A percentile compares a stretch with the other conserved stretches of the same genome.
Conservation (phyloP, 2,797 vertebrate genomes). For the Rhadinocentrus ornatus region DNA sequence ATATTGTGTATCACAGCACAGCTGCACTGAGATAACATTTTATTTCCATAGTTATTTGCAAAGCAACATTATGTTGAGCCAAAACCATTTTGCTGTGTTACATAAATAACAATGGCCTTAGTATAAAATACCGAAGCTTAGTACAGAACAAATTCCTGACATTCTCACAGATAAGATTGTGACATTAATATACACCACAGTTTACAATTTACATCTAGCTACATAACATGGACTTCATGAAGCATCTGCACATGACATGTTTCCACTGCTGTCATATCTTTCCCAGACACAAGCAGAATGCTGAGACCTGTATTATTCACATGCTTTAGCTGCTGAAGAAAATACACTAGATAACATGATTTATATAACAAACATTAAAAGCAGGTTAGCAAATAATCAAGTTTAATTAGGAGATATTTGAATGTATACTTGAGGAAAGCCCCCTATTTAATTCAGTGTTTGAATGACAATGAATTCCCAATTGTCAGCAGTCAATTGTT, state of each 20-base stretch:
- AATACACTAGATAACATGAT: too few relatives aligned
- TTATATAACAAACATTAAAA: too few relatives aligned
- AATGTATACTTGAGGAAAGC: neutral
- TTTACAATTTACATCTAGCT: neutral
- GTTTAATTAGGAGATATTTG: neutral
- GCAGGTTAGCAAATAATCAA: neutral
- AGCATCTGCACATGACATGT: constrained; percentile 12
- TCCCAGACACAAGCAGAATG: neutral
- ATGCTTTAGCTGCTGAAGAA: neutral
- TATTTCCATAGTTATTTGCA: too few relatives aligned
- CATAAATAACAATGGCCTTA: neutral
- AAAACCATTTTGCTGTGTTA: neutral
- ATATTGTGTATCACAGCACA: too few relatives aligned
- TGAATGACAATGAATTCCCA: neutral
- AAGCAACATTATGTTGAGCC: neutral
- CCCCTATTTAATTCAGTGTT: neutral
- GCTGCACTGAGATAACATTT: too few relatives aligned
- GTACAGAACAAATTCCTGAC: constrained; percentile 5
- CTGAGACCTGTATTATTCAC: constrained; percentile 24
- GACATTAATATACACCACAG: constrained; percentile 51
- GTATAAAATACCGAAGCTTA: neutral
- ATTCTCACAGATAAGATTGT: constrained; percentile 26
- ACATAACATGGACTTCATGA: neutral
- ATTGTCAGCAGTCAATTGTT: too few relatives aligned
- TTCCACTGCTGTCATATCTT: constrained; percentile 36